Conservation (phyloP, 2,797 vertebrate species). For the Champsocephalus gunnari region DNA sequence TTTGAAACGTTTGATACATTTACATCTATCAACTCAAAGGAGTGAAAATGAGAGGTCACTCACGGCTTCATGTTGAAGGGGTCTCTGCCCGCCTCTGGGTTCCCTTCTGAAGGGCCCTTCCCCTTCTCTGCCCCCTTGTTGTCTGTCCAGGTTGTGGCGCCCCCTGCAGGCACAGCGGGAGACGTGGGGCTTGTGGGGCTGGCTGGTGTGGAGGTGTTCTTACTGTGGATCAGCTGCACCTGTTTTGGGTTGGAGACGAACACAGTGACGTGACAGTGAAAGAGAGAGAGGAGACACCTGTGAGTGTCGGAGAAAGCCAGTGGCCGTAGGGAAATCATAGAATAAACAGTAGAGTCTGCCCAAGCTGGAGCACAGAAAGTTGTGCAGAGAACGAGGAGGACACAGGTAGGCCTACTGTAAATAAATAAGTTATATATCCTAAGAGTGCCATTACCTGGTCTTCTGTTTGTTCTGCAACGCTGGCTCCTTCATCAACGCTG, state of each 20-base stretch:
- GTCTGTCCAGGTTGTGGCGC: conserved; percentile 87
- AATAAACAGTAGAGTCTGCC: not conserved
- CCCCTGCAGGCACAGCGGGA: conserved; percentile 83
- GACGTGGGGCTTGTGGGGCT: conserved; percentile 89
- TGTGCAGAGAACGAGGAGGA: not conserved
- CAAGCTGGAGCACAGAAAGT: not conserved
- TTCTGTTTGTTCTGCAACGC: conserved; percentile 90
- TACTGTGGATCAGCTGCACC: conserved; percentile 93
- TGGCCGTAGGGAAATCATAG: conserved; percentile 3
- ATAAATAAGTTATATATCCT: not conserved
- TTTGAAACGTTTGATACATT: no score
- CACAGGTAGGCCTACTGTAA: not conserved
- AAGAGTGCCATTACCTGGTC: conserved; percentile 84
- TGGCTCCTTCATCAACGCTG: conserved; percentile 87
- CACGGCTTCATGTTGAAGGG: conserved; percentile 99
- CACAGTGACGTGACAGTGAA: conserved; percentile 56
- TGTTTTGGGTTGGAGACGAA: conserved; percentile 81
- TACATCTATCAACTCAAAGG: no score
- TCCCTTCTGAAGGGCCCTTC: conserved; percentile 77
- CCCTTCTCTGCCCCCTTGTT: conserved; percentile 83
- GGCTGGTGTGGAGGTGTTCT: conserved; percentile 82
- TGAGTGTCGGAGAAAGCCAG: conserved; percentile 46
- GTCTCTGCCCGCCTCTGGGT: conserved; percentile 90
- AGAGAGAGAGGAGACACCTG: conserved; percentile 58
- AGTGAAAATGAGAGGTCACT: conserved; percentile 59